Conservation (phyloP, 1,140 invertebrate genomes). For the Drosophila teissieri region DNA sequence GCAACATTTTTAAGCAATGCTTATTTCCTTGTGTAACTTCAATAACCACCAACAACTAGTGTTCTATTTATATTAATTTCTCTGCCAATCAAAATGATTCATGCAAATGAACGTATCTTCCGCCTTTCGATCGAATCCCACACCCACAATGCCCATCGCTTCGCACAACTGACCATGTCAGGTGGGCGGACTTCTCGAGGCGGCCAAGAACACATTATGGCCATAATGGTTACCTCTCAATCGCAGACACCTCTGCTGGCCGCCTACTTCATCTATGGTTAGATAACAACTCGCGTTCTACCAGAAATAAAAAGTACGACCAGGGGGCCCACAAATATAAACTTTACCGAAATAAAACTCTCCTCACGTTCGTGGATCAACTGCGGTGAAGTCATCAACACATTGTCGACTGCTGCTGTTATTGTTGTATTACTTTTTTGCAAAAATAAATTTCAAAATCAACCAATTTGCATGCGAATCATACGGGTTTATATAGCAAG, state of each 20-base stretch:
- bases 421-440: conserved; percentile 44
- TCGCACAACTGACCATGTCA: conserved; percentile 29
- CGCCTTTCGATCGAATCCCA: conserved; percentile 41
- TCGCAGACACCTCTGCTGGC: conserved; percentile 32
- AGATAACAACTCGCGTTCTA: conserved; percentile 44
- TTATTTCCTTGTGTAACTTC: not conserved
- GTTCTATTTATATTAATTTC: conserved; percentile 17
- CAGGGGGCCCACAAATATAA: not conserved
- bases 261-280: conserved; percentile 39
- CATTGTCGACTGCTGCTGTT: conserved; percentile 42
- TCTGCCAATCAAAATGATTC: conserved; percentile 15
- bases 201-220: conserved; percentile 28
- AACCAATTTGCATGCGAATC: conserved; percentile 73
- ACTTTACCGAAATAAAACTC: conserved; percentile 41
- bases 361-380: conserved; percentile 52
- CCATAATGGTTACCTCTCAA: conserved; percentile 30
- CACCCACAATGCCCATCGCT: conserved; percentile 29
- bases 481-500: conserved; percentile 41
- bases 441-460: conserved; percentile 71
- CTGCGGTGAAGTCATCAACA: conserved; percentile 75
- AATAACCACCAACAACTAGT: conserved; percentile 1
- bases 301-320: not conserved
- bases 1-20: not conserved
- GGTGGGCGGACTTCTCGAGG: conserved; percentile 32
- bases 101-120: conserved; percentile 31